Evolutionary conservation across 2,113 vertebrate species (phyloP).

Genomic region (Oophaga pumilio): DNA sequence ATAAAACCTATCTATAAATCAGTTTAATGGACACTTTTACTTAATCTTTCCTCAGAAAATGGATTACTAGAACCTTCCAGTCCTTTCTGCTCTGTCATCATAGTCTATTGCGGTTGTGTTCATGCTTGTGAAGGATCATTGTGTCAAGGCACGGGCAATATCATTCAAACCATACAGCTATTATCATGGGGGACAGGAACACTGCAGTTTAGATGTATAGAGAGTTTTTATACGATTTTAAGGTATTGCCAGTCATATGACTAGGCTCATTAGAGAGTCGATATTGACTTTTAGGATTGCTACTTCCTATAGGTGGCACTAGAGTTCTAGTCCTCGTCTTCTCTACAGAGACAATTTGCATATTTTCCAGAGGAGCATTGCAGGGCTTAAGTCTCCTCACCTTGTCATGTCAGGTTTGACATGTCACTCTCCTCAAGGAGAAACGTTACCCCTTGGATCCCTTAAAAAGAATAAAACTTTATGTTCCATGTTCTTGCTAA

Average conservation of each 20-base stretch:
- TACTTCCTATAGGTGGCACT: no score
- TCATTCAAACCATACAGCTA: neutral
- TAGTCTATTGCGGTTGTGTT: neutral
- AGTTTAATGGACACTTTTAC: slow-evolving; percentile 26
- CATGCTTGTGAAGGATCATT: neutral
- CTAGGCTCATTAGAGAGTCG: no score
- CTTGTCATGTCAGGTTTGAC: no score
- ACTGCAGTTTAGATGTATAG: neutral
- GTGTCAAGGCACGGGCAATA: neutral
- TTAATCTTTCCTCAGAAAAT: slow-evolving; percentile 36
- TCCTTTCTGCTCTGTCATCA: neutral
- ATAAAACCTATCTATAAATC: neutral
- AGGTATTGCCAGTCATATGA: neutral
- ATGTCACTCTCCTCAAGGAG: no score
- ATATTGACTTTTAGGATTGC: no score
- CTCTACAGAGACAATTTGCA: no score
- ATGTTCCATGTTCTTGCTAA: no score
- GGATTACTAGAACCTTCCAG: slow-evolving; percentile 20
- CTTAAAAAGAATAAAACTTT: no score
- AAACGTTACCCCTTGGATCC: no score
- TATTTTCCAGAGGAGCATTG: no score
- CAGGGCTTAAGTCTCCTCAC: no score
- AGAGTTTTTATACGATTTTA: neutral
- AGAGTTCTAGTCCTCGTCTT: no score
- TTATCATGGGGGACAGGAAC: neutral